Evolutionary conservation across 2,888 invertebrate species (phyloP), one percentile per base, ranked within the genome.

Genomic region (Bembecia ichneumoniformis): DNA sequence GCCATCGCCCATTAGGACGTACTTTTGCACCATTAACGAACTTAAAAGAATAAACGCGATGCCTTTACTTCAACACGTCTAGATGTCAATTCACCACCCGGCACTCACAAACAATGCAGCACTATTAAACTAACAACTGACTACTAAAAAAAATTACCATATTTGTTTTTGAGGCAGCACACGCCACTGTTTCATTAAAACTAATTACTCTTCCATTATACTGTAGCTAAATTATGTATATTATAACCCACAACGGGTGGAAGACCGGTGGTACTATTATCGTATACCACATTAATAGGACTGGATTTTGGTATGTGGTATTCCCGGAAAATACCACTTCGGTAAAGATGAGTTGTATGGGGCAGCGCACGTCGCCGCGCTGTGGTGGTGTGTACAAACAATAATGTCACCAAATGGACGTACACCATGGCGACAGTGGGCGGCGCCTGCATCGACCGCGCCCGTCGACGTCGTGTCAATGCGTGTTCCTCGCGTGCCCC

Each of bases 1-100:
- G 60, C 64, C 77, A 76, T 74, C 64, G 63, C 67, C 62, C 60
- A 57, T 11, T 9, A 13, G 46, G 40, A 40, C 13, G 40, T 11
- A 40, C 40, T 13, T 0, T 40, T 40, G 40, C 28, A 28, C 28
- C 28, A 28, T 28, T 28, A 28, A 28, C 28, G 28, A 28, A 28
- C 7, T 28, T 7, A 9, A 28, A 17, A 28, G 9, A 28, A 28
- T 28, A 28, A 28, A 28, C 9, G 7, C 28, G 28, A 28, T 7
- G 28, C 28, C 28, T 28, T 28, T 28, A 40, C 40, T 13, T 9
- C 14, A 11, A 13, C 40, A 40, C 40, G 11, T n/a, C 40, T 28
- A 40, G 13, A 40, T 40, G 14, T 3, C 28, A 28, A 28, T 40
- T 13, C 40, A 11, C 40, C 40, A 40, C 40, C 28, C 28, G 28